Evolutionary conservation across 2,797 vertebrate genomes (phyloP).

Genomic region (Acipenser oxyrinchus): DNA sequence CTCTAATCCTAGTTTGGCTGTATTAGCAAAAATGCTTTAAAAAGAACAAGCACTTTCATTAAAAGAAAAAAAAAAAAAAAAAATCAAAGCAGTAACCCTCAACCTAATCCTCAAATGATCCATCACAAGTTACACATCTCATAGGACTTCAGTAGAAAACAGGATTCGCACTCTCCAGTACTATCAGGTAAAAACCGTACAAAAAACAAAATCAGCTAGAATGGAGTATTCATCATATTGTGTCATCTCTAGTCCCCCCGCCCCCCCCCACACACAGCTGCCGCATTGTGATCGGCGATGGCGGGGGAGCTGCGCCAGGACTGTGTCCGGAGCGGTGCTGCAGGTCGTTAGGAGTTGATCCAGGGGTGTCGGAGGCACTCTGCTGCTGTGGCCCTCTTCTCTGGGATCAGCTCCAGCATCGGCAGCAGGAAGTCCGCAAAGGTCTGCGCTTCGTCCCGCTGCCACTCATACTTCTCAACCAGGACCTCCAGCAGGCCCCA

Average conservation of each 20-base stretch:
- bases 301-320: conserved; percentile 1
- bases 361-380: conserved; percentile 90
- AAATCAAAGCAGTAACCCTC: too few species aligned
- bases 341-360: conserved; percentile 67
- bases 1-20: too few species aligned
- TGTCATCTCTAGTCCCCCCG: not conserved
- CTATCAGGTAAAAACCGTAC: not conserved
- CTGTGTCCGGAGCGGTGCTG: conserved; percentile 11
- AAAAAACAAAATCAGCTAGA: not conserved
- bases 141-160: too few species aligned
- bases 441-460: conserved; percentile 77
- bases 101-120: too few species aligned
- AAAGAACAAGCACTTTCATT: too few species aligned
- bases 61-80: too few species aligned
- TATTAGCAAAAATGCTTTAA: too few species aligned
- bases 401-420: conserved; percentile 91
- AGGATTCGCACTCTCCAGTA: too few species aligned
- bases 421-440: conserved; percentile 92
- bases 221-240: not conserved
- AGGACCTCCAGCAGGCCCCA: conserved; percentile 91
- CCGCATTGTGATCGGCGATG: too few species aligned
- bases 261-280: too few species aligned
- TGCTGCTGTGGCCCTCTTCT: conserved; percentile 84
- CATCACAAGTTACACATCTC: too few species aligned
- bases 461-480: conserved; percentile 94